Evolutionary conservation across 1,140 invertebrate genomes (phyloP).

Genomic region (Achroia grisella): DNA sequence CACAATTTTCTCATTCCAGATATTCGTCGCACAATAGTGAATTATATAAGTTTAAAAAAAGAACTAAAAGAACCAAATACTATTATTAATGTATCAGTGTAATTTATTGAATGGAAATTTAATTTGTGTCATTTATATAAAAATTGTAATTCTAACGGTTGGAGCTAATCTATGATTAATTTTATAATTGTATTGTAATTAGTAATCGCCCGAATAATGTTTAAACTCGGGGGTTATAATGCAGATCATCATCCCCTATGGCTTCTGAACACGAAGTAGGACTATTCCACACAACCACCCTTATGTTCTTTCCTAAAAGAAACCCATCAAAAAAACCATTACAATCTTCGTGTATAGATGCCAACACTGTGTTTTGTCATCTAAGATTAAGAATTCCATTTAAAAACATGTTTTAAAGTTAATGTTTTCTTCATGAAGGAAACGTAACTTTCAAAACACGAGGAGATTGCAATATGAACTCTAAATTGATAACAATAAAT

Average conservation of each 20-base stretch:
- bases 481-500: too few relatives aligned
- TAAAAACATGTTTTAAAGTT: background rate
- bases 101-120: conserved; percentile 56
- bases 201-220: background rate
- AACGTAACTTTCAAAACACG: too few relatives aligned
- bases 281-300: too few relatives aligned
- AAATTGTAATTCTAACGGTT: conserved; percentile 26
- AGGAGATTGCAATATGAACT: too few relatives aligned
- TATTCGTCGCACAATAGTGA: conserved; percentile 49
- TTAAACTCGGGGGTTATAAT: too few relatives aligned
- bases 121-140: conserved; percentile 27
- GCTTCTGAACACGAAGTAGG: too few relatives aligned
- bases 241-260: too few relatives aligned
- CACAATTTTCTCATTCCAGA: conserved; percentile 34
- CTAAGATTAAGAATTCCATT: background rate
- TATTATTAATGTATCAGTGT: conserved; percentile 60
- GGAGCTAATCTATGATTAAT: conserved; percentile 46
- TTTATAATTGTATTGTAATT: conserved; percentile 16
- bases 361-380: too few relatives aligned
- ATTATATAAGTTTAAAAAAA: conserved; percentile 36
- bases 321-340: too few relatives aligned
- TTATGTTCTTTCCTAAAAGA: too few relatives aligned
- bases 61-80: conserved; percentile 62
- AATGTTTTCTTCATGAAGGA: background rate
- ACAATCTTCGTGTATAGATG: too few relatives aligned